A percentile compares a stretch with the other conserved stretches of the same genome.
Conservation (phyloP, 2,888 invertebrate species). For the Phalera bucephala region DNA sequence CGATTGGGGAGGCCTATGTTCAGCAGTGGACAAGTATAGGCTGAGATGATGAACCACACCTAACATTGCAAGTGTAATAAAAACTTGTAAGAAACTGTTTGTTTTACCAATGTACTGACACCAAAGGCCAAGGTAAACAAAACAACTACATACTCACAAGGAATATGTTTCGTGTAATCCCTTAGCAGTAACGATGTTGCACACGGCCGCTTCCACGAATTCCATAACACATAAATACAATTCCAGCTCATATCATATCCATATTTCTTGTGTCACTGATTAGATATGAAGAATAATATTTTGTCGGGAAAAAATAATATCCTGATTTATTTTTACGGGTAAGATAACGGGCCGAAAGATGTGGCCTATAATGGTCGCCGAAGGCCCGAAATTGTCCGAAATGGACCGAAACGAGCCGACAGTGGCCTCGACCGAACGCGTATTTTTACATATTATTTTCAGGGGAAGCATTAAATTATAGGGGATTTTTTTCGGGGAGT, state of each 20-base stretch:
- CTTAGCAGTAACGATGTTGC: slow-evolving; percentile 32
- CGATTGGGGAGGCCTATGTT: too few species aligned
- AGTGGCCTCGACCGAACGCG: slow-evolving; percentile 53
- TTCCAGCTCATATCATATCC: slow-evolving; percentile 49
- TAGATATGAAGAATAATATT: slow-evolving; percentile 77
- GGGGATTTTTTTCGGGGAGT: slow-evolving; percentile 61
- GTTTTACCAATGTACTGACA: too few species aligned
- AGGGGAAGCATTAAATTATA: slow-evolving; percentile 71
- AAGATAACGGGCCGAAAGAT: slow-evolving; percentile 70
- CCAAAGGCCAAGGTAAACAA: too few species aligned
- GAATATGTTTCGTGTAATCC: slow-evolving; percentile 10
- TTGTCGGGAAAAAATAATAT: slow-evolving; percentile 67
- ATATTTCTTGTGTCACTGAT: slow-evolving; percentile 70
- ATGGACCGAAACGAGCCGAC: slow-evolving; percentile 58
- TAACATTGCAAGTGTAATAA: too few species aligned
- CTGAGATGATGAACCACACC: too few species aligned
- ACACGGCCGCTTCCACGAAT: slow-evolving; percentile 19
- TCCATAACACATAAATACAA: slow-evolving; percentile 55
- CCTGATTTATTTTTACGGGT: slow-evolving; percentile 70
- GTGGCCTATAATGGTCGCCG: slow-evolving; percentile 58
- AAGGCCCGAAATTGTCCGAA: slow-evolving; percentile 52
- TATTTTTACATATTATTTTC: slow-evolving; percentile 77
- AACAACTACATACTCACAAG: background rate
- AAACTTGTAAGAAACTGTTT: too few species aligned
- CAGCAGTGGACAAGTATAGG: too few species aligned